phyloP scores from a whole-genome alignment of 2,888 invertebrate species.

The Heliconius sara region DNA sequence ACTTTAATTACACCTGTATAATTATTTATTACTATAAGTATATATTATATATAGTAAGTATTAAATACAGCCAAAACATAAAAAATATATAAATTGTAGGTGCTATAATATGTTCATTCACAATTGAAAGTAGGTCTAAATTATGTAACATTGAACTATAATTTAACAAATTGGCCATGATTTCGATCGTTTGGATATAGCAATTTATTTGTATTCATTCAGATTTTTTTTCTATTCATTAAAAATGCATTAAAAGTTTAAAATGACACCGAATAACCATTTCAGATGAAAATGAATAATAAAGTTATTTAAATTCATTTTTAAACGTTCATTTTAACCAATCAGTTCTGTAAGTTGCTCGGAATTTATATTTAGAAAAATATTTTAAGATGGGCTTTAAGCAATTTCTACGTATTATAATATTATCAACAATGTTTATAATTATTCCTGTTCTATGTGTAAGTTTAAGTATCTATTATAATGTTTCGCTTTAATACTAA shows the following conservation, averaged over 20 bases:
- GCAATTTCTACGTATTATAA: not conserved
- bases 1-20: too few species aligned
- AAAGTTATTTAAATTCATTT: conserved; percentile 12
- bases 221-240: conserved; percentile 10
- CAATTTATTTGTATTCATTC: conserved; percentile 16
- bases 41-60: too few species aligned
- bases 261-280: not conserved
- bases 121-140: not conserved
- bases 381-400: not conserved
- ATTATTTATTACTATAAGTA: too few species aligned
- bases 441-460: conserved; percentile 34
- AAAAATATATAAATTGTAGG: not conserved
- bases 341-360: not conserved
- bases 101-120: not conserved
- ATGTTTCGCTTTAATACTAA: too few species aligned
- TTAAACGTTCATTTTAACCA: not conserved
- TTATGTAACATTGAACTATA: conserved; percentile 19
- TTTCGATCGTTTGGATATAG: conserved; percentile 5
- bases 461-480: conserved; percentile 9
- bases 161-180: conserved; percentile 19
- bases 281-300: not conserved
- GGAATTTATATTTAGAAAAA: not conserved
- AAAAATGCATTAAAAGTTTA: conserved; percentile 12
- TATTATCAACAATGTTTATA: not conserved
- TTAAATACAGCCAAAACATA: too few species aligned